Percentiles rank a stretch among this genome's conserved stretches.
These are phyloP conservation scores for Oncorhynchus gorbuscha DNA, from an alignment of 2,113 vertebrate species.

Conservation along the genomic window DNA sequence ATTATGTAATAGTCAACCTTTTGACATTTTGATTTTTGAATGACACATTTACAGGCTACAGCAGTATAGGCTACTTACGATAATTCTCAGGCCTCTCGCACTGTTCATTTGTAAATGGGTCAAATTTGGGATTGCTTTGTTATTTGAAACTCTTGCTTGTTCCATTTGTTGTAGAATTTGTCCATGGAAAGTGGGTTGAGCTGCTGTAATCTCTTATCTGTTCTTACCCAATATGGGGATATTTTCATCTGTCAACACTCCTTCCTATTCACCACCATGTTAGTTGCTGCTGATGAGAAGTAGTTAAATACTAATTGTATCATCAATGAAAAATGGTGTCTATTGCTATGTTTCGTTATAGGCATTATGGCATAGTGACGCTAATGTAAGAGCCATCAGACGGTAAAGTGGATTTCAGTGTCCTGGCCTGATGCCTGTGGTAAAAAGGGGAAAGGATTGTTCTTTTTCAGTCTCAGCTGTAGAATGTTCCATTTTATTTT, in stretches of 20 bases:
- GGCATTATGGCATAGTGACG: slow-evolving; percentile 13
- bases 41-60: slow-evolving; percentile 15
- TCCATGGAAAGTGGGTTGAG: slow-evolving; percentile 20
- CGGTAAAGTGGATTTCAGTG: slow-evolving; percentile 15
- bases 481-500: slow-evolving; percentile 22
- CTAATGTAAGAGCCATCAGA: slow-evolving; percentile 18
- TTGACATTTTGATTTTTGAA: slow-evolving; percentile 22
- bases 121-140: slow-evolving; percentile 35
- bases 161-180: slow-evolving; percentile 1
- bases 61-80: slow-evolving; percentile 4
- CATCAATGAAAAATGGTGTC: slow-evolving; percentile 29
- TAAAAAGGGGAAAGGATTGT: slow-evolving; percentile 32
- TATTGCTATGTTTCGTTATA: slow-evolving; percentile 15
- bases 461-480: slow-evolving; percentile 31
- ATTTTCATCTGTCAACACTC: not conserved
- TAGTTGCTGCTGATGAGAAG: slow-evolving; percentile 8
- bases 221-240: slow-evolving; percentile 13
- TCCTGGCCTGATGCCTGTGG: slow-evolving; percentile 33
- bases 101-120: slow-evolving; percentile 32
- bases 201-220: slow-evolving; percentile 23
- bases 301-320: slow-evolving; percentile 39
- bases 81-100: slow-evolving; percentile 12
- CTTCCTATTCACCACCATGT: slow-evolving; percentile 28
- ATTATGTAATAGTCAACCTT: slow-evolving; percentile 26
- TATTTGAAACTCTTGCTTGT: not conserved